phyloP scores from a whole-genome alignment of 1,140 invertebrate genomes.

The Ladona fulva region DNA sequence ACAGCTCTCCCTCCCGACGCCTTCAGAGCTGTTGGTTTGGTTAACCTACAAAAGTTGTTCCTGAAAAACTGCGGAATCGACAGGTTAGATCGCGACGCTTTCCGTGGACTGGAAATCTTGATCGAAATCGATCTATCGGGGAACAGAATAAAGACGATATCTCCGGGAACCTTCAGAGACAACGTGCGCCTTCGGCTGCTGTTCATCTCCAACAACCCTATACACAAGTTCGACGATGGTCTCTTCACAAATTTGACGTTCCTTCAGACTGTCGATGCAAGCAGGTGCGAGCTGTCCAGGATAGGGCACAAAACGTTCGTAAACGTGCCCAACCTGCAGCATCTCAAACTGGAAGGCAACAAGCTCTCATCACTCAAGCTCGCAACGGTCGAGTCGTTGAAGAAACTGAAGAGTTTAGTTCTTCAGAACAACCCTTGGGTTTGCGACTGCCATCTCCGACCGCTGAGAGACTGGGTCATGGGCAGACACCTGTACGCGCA shows the following conservation, averaged over 20 bases:
- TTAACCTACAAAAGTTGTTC: constrained; percentile 71
- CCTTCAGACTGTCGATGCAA: constrained; percentile 65
- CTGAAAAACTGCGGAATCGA: constrained; percentile 61
- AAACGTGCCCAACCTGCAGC: constrained; percentile 54
- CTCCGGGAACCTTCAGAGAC: constrained; percentile 59
- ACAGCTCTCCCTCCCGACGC: constrained; percentile 51
- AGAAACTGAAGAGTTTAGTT: constrained; percentile 59
- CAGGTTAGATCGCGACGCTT: constrained; percentile 57
- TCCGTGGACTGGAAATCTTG: constrained; percentile 63
- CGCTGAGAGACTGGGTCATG: constrained; percentile 66
- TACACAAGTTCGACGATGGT: constrained; percentile 58
- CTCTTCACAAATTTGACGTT: constrained; percentile 64
- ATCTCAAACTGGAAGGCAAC: constrained; percentile 61
- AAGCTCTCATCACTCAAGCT: constrained; percentile 49
- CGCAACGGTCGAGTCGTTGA: constrained; percentile 47
- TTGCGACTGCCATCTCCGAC: constrained; percentile 74
- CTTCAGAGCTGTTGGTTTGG: constrained; percentile 57
- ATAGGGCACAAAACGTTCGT: constrained; percentile 63
- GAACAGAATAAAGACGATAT: constrained; percentile 59
- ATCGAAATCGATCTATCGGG: constrained; percentile 76
- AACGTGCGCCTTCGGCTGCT: constrained; percentile 58
- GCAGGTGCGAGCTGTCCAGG: constrained; percentile 56
- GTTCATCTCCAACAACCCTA: constrained; percentile 59
- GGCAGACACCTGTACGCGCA: constrained; percentile 59
- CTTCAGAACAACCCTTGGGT: constrained; percentile 77